phyloP scores from a whole-genome alignment of 2,888 invertebrate genomes.

The Zygaena filipendulae region DNA sequence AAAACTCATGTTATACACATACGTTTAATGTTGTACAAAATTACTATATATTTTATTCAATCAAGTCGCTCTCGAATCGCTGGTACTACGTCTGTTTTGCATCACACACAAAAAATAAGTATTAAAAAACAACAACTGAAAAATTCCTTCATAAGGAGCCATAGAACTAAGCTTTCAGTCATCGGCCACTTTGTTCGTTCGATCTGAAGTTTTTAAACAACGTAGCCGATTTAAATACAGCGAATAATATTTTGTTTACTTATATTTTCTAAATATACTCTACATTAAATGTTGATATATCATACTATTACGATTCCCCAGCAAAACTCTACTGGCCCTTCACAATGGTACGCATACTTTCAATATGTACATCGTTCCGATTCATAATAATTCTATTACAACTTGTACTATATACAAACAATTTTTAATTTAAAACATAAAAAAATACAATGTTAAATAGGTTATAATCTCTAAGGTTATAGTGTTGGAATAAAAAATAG shows the following conservation, averaged over 20 bases:
- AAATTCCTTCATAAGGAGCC: neutral
- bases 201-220: constrained; percentile 40
- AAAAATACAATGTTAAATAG: constrained; percentile 63
- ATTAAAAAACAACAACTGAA: no score
- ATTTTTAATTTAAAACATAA: constrained; percentile 53
- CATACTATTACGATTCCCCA: constrained; percentile 25
- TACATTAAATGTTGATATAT: constrained; percentile 24
- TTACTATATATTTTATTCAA: constrained; percentile 7
- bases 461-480: constrained; percentile 58
- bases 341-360: constrained; percentile 42
- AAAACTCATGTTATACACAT: constrained; percentile 57
- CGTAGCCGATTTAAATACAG: constrained; percentile 58
- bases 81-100: neutral
- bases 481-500: constrained; percentile 61
- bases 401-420: constrained; percentile 69
- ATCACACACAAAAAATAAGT: no score
- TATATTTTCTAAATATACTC: constrained; percentile 37
- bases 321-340: constrained; percentile 31
- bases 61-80: neutral
- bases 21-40: constrained; percentile 22
- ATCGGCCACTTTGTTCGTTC: constrained; percentile 52
- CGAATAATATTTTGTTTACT: constrained; percentile 47
- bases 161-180: constrained; percentile 17
- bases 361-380: constrained; percentile 55
- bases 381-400: constrained; percentile 48